Conservation (phyloP, 2,113 vertebrate species). For the Paracanthobrama guichenoti region DNA sequence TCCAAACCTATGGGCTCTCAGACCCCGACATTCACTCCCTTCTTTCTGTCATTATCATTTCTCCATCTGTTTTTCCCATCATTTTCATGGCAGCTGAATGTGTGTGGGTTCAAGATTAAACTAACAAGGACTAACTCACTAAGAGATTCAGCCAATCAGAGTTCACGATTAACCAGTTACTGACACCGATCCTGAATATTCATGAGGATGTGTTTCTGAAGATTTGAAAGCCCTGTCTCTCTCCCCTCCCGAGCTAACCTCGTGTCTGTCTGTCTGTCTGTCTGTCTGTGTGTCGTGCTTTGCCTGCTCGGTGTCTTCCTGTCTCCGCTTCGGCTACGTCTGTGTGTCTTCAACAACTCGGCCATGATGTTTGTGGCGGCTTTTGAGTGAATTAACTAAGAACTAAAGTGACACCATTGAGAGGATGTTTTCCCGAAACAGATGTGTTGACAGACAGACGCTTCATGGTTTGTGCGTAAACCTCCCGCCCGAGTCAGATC, state of each 20-base stretch:
- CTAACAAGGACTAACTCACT: conserved; percentile 43
- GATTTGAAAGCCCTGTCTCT: conserved; percentile 31
- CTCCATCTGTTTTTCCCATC: conserved; percentile 6
- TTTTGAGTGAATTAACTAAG: neutral
- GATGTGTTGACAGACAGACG: conserved; percentile 58
- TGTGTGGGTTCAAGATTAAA: conserved; percentile 21
- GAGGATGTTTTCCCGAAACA: conserved; percentile 13
- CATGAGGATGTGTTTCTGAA: conserved; percentile 6
- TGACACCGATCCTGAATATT: conserved; percentile 29
- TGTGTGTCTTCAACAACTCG: conserved; percentile 53
- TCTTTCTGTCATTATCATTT: neutral
- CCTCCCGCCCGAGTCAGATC: neutral
- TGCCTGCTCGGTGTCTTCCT: conserved; percentile 27
- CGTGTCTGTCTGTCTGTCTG: conserved; percentile 55
- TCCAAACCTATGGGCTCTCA: neutral
- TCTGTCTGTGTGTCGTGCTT: conserved; percentile 35
- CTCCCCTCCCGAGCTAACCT: conserved; percentile 32
- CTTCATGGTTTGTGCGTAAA: conserved; percentile 46
- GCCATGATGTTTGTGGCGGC: conserved; percentile 14
- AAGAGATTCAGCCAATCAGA: conserved; percentile 31
- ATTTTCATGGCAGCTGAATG: conserved; percentile 18
- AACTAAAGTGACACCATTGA: neutral
- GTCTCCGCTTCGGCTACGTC: conserved; percentile 54
- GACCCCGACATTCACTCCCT: neutral
- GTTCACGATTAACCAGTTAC: conserved; percentile 47